These are phyloP conservation scores for Tupiocoris notatus DNA, from an alignment of 2,888 invertebrate species.

Conservation along the genomic window DNA sequence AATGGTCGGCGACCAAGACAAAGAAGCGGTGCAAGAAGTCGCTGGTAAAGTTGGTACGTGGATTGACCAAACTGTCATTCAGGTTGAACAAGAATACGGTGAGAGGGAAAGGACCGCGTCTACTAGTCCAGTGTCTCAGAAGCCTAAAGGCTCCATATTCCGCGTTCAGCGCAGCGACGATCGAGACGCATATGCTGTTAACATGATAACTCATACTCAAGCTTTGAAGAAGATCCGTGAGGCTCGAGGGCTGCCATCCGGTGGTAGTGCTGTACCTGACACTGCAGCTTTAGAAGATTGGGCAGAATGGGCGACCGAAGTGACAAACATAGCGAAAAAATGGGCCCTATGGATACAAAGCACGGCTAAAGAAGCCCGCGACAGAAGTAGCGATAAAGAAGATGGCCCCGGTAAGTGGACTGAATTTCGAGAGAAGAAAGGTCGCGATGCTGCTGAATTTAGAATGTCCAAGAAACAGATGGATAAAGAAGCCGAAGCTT, in stretches of 20 bases:
- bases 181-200: constrained; percentile 12
- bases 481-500: constrained; percentile 5
- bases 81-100: constrained; percentile 19
- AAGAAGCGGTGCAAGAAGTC: neutral
- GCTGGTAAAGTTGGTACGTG: constrained; percentile 11
- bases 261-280: neutral
- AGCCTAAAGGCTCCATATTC: constrained; percentile 20
- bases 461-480: constrained; percentile 12
- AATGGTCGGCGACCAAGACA: constrained; percentile 3
- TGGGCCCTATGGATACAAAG: constrained; percentile 28
- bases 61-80: constrained; percentile 18
- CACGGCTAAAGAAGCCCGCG: constrained; percentile 8
- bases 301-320: constrained; percentile 21
- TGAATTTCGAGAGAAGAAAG: constrained; percentile 15
- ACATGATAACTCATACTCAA: constrained; percentile 5
- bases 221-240: neutral
- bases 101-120: neutral
- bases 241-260: constrained; percentile 1
- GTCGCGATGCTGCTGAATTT: neutral
- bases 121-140: neutral
- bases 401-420: constrained; percentile 19
- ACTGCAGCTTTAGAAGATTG: constrained; percentile 8
- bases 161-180: neutral
- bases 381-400: neutral
- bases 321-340: constrained; percentile 15